Percentiles rank a stretch among this genome's conserved stretches.
Conservation (phyloP, 1,140 invertebrate genomes). For the Trachymyrmex cornetzi region DNA sequence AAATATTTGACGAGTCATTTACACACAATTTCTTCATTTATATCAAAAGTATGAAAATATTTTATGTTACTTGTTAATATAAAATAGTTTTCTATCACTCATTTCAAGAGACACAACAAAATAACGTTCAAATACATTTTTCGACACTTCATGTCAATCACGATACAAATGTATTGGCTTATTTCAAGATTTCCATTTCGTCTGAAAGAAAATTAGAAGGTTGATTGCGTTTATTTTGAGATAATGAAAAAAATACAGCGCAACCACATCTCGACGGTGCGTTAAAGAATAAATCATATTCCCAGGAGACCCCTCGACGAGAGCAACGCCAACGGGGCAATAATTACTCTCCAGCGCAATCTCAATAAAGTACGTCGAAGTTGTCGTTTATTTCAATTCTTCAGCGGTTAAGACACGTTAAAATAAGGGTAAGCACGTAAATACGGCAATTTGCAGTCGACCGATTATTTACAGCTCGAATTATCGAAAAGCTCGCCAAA, state of each 20-base stretch:
- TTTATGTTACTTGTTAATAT: neutral
- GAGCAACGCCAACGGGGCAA: constrained; percentile 8
- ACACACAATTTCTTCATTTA: neutral
- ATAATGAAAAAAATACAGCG: neutral
- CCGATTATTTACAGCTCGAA: constrained; percentile 47
- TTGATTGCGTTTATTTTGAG: neutral
- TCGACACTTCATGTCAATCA: too few species aligned
- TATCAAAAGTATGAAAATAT: neutral
- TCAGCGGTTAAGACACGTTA: constrained; percentile 47
- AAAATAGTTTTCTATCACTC: neutral
- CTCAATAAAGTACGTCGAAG: constrained; percentile 48
- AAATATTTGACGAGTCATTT: constrained; percentile 1
- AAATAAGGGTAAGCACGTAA: constrained; percentile 28
- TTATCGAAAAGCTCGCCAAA: constrained; percentile 45
- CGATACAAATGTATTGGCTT: neutral
- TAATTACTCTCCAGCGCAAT: constrained; percentile 40
- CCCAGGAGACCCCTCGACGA: constrained; percentile 19
- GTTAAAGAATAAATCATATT: constrained; percentile 49
- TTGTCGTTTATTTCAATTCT: constrained; percentile 54
- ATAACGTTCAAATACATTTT: neutral
- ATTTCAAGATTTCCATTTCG: neutral
- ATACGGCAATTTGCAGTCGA: constrained; percentile 38
- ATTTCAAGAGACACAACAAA: neutral
- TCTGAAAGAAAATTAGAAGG: neutral
- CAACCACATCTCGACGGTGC: neutral